phyloP scores from a whole-genome alignment of 1,140 invertebrate genomes.

The Hestina assimilis region DNA sequence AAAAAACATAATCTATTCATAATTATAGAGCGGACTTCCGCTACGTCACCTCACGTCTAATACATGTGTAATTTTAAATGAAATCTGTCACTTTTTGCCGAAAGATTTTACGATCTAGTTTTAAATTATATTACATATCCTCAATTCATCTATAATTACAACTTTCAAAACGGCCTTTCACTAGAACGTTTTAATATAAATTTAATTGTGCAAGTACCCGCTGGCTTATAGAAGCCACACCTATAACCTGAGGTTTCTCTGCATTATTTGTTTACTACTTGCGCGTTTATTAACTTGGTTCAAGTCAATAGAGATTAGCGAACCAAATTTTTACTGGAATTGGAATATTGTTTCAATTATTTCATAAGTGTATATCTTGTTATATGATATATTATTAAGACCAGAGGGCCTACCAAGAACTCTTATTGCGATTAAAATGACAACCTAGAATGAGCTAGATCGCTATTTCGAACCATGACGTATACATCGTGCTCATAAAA shows the following conservation, averaged over 20 bases:
- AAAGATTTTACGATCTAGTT: constrained; percentile 11
- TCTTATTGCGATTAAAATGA: no score
- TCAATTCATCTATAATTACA: constrained; percentile 31
- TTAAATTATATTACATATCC: constrained; percentile 14
- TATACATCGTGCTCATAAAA: no score
- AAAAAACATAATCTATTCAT: no score
- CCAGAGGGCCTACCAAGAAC: no score
- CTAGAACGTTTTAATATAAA: constrained; percentile 36
- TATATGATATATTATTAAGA: no score
- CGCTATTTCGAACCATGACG: no score
- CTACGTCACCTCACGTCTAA: not conserved
- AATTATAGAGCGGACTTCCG: not conserved
- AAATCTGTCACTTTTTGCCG: not conserved
- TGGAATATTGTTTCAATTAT: no score
- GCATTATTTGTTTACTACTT: constrained; percentile 35
- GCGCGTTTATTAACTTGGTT: constrained; percentile 25
- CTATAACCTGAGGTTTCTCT: constrained; percentile 38
- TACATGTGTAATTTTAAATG: not conserved
- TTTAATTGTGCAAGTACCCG: constrained; percentile 38
- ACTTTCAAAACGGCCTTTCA: constrained; percentile 48
- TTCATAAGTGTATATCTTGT: no score
- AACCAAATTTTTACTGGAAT: not conserved
- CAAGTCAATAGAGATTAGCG: constrained; percentile 13
- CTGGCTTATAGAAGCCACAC: constrained; percentile 30
- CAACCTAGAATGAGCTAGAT: no score